Evolutionary conservation across 2,888 invertebrate genomes (phyloP).

Genomic region (Lampropteryx suffumata): DNA sequence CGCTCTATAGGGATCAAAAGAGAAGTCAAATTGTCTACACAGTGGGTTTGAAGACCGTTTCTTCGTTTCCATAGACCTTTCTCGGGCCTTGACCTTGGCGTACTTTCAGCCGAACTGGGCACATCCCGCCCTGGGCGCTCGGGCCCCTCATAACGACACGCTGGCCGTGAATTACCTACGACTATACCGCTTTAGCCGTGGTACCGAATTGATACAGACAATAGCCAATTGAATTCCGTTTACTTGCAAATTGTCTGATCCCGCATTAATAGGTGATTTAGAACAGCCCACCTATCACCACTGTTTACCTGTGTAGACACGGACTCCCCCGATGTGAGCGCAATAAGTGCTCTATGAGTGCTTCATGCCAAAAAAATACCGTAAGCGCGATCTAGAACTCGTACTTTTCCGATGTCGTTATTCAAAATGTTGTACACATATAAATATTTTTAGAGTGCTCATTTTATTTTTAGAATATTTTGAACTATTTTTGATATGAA

Average conservation of each 20-base stretch:
- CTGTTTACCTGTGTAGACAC: slow-evolving; percentile 22
- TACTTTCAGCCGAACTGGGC: slow-evolving; percentile 8
- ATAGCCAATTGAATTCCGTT: background rate
- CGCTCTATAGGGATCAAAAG: too few relatives aligned
- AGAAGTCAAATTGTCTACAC: slow-evolving; percentile 16
- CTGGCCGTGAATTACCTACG: slow-evolving; percentile 2
- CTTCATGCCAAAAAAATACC: background rate
- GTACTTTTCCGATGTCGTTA: background rate
- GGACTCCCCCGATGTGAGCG: slow-evolving; percentile 2
- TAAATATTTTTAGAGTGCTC: background rate
- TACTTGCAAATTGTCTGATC: slow-evolving; percentile 1
- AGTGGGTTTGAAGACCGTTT: slow-evolving; percentile 11
- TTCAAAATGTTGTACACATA: background rate
- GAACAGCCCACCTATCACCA: slow-evolving; percentile 17
- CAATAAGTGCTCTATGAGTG: background rate
- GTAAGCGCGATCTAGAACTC: slow-evolving; percentile 16
- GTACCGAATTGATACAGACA: slow-evolving; percentile 10
- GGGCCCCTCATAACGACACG: slow-evolving; percentile 3
- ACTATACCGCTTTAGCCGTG: slow-evolving; percentile 5
- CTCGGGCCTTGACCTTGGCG: slow-evolving; percentile 1
- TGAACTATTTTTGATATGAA: background rate
- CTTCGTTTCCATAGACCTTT: slow-evolving; percentile 6
- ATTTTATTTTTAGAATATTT: background rate
- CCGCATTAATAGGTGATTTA: slow-evolving; percentile 5
- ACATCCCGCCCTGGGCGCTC: background rate